Evolutionary conservation across 1,140 invertebrate genomes (phyloP), one percentile per base, ranked within the genome.

Genomic region (Drosophila miranda): DNA sequence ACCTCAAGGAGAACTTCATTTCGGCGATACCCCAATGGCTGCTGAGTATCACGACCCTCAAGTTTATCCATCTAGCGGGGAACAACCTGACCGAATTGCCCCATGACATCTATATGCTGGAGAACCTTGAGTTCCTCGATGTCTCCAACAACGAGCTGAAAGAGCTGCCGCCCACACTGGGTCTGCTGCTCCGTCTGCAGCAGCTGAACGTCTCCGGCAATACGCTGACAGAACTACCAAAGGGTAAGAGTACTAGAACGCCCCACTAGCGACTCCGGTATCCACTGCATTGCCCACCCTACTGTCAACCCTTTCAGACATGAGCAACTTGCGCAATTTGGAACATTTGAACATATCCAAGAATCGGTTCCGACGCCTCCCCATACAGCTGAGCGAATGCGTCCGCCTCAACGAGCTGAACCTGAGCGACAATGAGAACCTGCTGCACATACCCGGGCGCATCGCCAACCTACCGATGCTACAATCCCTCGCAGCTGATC

Each of bases 1-100:
- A 90, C 44, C 71, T 91, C 6, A 91, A 91, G 56, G 90, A 91
- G 64, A 91, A 91, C 61, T 91, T 77, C 43, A 90, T 91, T n/a
- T 78, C 86, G 6, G 74, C 79, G 6, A 89, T 91, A 63, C 90
- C 90, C 43, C 78, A 89, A 45, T 91, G 90, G 90, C 49, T 91
- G 62, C 64, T 91, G 2, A 87, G 90, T 54, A 82, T 90, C 45
- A 89, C 82, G 3, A 89, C 89, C 16, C 75, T 91, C 7, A 88
- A 80, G 52, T 91, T 91, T 19, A 89, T 91, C 7, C 90, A 91
- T 45, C 30, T 91, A 51, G 79, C 89, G 14, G 90, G 90, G 7
- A 91, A 91, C 52, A 80, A 89, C 73, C 64, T 91, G 1, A 75
- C 51, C 8, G 69, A 75, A 6, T 51, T 91, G 19, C 90, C 90